Evolutionary conservation across 2,113 vertebrate genomes (phyloP), one percentile per base, ranked within the genome.

Genomic region (Zapornia atra): DNA sequence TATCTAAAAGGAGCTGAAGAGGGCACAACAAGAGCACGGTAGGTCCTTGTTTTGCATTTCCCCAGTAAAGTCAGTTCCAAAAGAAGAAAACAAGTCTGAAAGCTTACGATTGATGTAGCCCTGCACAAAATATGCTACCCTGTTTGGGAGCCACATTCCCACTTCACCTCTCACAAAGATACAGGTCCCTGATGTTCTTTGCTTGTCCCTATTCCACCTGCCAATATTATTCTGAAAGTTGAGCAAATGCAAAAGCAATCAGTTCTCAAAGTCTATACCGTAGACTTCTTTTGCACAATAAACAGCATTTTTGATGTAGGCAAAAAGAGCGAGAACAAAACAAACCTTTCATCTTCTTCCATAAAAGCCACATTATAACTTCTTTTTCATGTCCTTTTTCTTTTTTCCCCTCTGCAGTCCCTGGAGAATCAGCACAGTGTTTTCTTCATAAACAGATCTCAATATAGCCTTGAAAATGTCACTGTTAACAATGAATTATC

Each of bases 221-320:
- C 57, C 66, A 57, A 61, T 85, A 88, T 87, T 86, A 71, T 72
- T 89, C 79, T 79, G 75, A 92, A 85, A 82, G 68, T 66, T 72
- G 77, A 90, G 60, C n/a, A 92, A 95, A 94, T 86, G 88, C 44
- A 95, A 95, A 96, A 72, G 10, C 82, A 72, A 64, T 70, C 76
- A 59, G 48, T 76, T 95, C 88, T 86, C 93, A 54, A 61, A 94
- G 83, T 87, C 71, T 95, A 1, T 76, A 63, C 89, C 71, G 5
- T 89, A 66, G 34, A 48, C 46, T 80, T 61, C 38, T 90, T 95
- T 89, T 85, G 80, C 69, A 96, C 95, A 91, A 59, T 94, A 97
- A 96, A 93, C 64, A 95, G 61, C 75, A 94, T 92, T 98, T 96
- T 97, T 97, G 84, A 97, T 96, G 77, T 83, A 69, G 87, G 76